Conservation (phyloP, 2,113 vertebrate genomes). For the Phaethornis superciliosus region DNA sequence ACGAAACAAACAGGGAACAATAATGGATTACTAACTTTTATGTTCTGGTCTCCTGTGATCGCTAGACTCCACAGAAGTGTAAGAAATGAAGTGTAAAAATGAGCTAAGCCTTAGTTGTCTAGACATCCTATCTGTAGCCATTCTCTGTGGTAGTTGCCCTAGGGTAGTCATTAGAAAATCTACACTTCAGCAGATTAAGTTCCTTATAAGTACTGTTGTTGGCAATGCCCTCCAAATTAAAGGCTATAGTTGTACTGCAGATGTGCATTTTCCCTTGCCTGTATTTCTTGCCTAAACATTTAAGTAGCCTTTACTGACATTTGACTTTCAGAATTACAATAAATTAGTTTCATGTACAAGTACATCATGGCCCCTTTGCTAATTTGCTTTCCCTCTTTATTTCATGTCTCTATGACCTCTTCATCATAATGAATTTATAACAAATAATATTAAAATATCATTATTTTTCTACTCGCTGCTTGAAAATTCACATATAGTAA, state of each 20-base stretch:
- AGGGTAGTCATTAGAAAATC: neutral
- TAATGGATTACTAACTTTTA: neutral
- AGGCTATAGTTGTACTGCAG: neutral
- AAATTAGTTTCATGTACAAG: neutral
- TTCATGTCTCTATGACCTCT: neutral
- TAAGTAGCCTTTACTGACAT: neutral
- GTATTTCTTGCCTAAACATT: conserved; percentile 4
- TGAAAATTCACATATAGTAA: neutral
- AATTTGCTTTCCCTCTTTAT: neutral
- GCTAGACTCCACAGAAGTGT: neutral
- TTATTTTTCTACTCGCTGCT: neutral
- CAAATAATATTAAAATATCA: neutral
- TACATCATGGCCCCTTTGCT: neutral
- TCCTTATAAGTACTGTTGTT: neutral
- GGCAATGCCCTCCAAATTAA: neutral
- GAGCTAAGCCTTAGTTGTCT: neutral
- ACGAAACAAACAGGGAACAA: neutral
- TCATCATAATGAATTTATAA: neutral
- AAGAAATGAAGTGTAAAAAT: neutral
- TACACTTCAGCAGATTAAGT: neutral
- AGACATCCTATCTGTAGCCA: neutral
- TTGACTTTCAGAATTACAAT: neutral
- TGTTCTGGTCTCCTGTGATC: conserved; percentile 9
- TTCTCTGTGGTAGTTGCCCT: neutral
- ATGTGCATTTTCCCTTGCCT: neutral